phyloP scores from a whole-genome alignment of 2,797 vertebrate genomes.

The Pseudochaenichthys georgianus region DNA sequence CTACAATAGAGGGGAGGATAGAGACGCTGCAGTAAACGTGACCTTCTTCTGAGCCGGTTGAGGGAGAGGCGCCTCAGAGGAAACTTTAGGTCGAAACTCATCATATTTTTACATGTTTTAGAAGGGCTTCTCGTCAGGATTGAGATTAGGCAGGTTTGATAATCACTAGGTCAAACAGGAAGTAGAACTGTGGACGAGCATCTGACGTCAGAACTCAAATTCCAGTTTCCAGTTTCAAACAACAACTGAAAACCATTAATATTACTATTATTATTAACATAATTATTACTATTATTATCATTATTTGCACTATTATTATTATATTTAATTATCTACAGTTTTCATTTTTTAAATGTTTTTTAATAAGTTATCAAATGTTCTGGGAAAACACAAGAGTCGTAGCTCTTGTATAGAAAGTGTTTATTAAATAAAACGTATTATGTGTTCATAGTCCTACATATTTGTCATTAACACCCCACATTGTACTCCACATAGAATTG shows the following conservation, averaged over 20 bases:
- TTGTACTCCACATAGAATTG: too few species aligned
- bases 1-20: constrained; percentile 66
- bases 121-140: neutral
- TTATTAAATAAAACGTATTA: too few species aligned
- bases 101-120: constrained; percentile 21
- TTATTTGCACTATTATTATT: too few species aligned
- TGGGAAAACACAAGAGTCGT: too few species aligned
- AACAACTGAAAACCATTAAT: too few species aligned
- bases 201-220: neutral
- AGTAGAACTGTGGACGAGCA: neutral
- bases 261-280: too few species aligned
- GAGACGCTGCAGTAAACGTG: constrained; percentile 67
- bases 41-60: constrained; percentile 63
- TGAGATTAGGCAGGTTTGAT: neutral
- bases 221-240: neutral
- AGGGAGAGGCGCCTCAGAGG: constrained; percentile 20
- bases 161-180: constrained; percentile 3
- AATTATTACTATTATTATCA: too few species aligned
- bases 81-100: constrained; percentile 50
- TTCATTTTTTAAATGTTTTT: too few species aligned
- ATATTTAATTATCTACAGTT: too few species aligned
- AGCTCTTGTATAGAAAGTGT: too few species aligned
- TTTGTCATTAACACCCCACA: neutral
- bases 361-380: too few species aligned
- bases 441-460: neutral